Evolutionary conservation across 1,140 invertebrate genomes (phyloP), one percentile per base, ranked within the genome.

Genomic region (Macrobrachium rosenbergii): DNA sequence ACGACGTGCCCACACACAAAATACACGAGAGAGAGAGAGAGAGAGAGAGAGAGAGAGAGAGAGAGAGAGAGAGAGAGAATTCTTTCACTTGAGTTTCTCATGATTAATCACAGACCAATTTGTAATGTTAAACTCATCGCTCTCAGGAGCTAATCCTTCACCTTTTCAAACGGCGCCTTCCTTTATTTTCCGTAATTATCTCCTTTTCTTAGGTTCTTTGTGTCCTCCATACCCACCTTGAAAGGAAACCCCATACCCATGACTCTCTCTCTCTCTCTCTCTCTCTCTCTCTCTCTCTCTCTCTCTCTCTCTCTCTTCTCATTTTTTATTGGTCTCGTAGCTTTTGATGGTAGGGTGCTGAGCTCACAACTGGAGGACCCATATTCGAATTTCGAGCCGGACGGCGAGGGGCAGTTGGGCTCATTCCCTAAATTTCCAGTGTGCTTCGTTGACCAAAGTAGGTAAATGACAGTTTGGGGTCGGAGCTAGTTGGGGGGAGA

Each of bases 281-380:
- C 72, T 60, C 73, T 76, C 72, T 62, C 60, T 62, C 73, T 62
- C 72, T 76, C 60, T 60, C 69, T 76, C 82, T 83, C 58, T 60
- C 58, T 28, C 82, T 76, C 58, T 60, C 69, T 60, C 82, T 62
- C 72, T 60, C 69, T 37, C 82, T 75, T 37, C 82, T 75, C 67
- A 11, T 52, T 60, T 58, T 62, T 37, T 43, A 37, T 58, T 43
- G 43, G 19, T 16, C 62, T 17, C 80, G 8, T 19, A n/a, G 23
- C 3, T 64, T 52, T 45, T 16, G 28, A 37, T 37, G 28, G 28
- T 37, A 37, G 28, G 28, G 28, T 37, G 28, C 1, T 3, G 1
- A 37, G 28, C 28, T 37, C 28, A 37, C 28, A 37, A 37, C 28
- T 37, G 28, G 28, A 37, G 28, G 1, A 3, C 28, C 3, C 28